phyloP scores from a whole-genome alignment of 2,113 vertebrate species.

The Rhea americana region DNA sequence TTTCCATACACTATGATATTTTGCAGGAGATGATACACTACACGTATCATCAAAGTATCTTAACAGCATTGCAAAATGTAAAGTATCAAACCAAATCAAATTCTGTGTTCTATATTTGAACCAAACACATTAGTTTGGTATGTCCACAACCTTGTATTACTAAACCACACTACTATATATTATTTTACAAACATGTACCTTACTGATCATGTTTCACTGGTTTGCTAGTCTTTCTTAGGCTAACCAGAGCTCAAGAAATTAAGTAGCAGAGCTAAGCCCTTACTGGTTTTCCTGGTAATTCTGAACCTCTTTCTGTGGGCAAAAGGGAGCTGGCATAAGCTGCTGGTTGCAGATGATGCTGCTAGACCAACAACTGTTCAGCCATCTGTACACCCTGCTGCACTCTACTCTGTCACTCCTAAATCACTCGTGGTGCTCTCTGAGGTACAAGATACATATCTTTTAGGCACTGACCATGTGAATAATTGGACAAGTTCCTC shows the following conservation, averaged over 20 bases:
- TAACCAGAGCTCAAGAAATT: neutral
- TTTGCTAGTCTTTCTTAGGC: neutral
- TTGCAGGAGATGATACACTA: neutral
- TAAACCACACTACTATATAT: neutral
- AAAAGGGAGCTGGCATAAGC: neutral
- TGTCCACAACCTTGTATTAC: neutral
- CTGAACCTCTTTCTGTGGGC: neutral
- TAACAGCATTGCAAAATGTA: neutral
- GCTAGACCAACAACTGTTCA: neutral
- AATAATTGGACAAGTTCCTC: neutral
- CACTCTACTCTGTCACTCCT: neutral
- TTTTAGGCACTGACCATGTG: neutral
- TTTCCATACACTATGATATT: neutral
- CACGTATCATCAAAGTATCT: neutral
- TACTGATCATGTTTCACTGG: too few relatives aligned
- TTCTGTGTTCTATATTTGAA: neutral
- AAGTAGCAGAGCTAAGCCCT: neutral
- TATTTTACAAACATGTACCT: neutral
- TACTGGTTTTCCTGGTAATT: neutral
- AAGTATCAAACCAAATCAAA: neutral
- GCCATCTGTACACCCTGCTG: neutral
- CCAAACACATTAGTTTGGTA: neutral
- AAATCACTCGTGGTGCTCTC: neutral
- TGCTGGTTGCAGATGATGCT: neutral
- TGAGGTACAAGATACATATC: neutral